Conservation (phyloP, 2,113 vertebrate genomes). For the Nothocercus nigrocapillus region DNA sequence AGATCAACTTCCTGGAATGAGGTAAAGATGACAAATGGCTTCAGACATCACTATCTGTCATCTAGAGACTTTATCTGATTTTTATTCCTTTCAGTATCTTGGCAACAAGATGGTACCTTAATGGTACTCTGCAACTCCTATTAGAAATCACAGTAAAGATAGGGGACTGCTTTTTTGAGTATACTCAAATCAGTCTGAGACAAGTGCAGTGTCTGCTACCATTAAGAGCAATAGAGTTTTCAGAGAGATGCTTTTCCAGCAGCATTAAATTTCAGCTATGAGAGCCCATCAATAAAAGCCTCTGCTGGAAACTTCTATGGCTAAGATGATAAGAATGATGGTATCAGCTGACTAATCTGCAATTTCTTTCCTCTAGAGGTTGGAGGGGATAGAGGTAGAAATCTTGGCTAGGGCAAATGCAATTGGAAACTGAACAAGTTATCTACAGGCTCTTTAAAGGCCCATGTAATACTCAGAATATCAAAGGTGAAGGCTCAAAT, state of each 20-base stretch:
- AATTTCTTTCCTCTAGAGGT: neutral
- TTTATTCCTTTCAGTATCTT: neutral
- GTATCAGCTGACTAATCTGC: neutral
- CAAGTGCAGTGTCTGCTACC: neutral
- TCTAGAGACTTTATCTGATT: neutral
- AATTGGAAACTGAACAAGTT: neutral
- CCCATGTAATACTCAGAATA: neutral
- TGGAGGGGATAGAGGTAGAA: neutral
- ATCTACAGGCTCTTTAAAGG: neutral
- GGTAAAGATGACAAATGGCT: neutral
- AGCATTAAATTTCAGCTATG: neutral
- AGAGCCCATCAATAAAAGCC: neutral
- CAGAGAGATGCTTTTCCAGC: neutral
- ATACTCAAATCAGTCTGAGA: neutral
- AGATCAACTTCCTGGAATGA: neutral
- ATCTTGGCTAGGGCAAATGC: neutral
- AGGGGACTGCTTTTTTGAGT: neutral
- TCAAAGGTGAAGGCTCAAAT: neutral
- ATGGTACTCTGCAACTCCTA: neutral
- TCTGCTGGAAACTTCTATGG: neutral
- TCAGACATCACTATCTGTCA: neutral
- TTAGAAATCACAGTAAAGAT: neutral
- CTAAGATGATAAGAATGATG: neutral
- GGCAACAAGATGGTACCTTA: neutral
- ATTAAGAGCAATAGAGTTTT: neutral